Conservation (phyloP, 2,888 invertebrate genomes). For the Nephrotoma guestfalica region DNA sequence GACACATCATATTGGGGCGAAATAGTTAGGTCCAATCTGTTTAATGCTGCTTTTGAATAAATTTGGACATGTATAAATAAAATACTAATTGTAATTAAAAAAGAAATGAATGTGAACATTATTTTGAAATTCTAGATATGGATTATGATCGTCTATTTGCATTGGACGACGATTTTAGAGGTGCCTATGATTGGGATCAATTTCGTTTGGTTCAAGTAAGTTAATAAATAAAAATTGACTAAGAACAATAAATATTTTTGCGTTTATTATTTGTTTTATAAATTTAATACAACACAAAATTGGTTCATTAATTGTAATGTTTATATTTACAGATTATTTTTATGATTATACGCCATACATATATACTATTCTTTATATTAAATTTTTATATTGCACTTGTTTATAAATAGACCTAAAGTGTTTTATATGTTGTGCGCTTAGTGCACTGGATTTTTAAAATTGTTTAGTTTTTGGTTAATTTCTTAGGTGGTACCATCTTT, state of each 20-base stretch:
- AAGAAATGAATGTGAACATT: neutral
- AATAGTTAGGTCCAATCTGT: neutral
- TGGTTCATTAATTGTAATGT: neutral
- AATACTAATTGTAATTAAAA: neutral
- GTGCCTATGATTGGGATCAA: neutral
- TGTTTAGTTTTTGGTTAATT: neutral
- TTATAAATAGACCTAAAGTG: neutral
- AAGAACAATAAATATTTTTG: neutral
- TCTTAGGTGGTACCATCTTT: too few relatives aligned
- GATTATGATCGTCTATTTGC: conserved; percentile 3
- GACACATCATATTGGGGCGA: neutral
- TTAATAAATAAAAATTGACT: neutral
- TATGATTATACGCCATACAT: neutral
- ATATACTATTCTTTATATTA: neutral
- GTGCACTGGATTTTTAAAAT: neutral
- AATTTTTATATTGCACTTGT: neutral
- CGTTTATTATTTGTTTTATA: neutral
- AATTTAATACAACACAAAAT: neutral
- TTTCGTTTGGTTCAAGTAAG: neutral
- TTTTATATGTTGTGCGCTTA: neutral
- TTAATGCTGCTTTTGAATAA: neutral
- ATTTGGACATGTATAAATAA: neutral
- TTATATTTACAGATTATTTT: neutral
- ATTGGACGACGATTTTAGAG: neutral
- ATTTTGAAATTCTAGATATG: neutral